Evolutionary conservation across 1,140 invertebrate species (phyloP).

Genomic region (Microplitis mediator): DNA sequence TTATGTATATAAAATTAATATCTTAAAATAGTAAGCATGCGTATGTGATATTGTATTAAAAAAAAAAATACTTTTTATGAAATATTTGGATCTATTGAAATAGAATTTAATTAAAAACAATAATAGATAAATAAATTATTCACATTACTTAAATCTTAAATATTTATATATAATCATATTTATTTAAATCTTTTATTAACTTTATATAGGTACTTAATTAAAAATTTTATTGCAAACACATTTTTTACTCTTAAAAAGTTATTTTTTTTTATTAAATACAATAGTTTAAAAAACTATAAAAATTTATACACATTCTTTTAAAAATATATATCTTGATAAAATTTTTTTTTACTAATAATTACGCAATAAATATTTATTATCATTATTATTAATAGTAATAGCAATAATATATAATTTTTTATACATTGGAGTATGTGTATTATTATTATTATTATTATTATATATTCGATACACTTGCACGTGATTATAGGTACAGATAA

Average conservation of each 20-base stretch:
- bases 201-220: too few relatives aligned
- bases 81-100: too few relatives aligned
- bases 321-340: conserved; percentile 44
- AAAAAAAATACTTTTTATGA: neutral
- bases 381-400: conserved; percentile 46
- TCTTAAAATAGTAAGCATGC: too few relatives aligned
- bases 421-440: neutral
- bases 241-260: too few relatives aligned
- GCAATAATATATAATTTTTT: neutral
- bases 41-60: neutral
- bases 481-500: neutral
- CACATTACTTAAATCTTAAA: too few relatives aligned
- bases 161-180: too few relatives aligned
- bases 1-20: neutral
- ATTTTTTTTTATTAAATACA: too few relatives aligned
- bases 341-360: conserved; percentile 53
- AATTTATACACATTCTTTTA: neutral
- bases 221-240: too few relatives aligned
- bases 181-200: too few relatives aligned
- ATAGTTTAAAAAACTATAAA: too few relatives aligned
- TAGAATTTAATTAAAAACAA: too few relatives aligned
- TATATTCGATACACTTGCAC: neutral
- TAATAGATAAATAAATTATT: too few relatives aligned
- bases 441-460: neutral
- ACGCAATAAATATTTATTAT: conserved; percentile 60